Conservation (phyloP, 2,113 vertebrate species). For the Agapornis roseicollis region DNA sequence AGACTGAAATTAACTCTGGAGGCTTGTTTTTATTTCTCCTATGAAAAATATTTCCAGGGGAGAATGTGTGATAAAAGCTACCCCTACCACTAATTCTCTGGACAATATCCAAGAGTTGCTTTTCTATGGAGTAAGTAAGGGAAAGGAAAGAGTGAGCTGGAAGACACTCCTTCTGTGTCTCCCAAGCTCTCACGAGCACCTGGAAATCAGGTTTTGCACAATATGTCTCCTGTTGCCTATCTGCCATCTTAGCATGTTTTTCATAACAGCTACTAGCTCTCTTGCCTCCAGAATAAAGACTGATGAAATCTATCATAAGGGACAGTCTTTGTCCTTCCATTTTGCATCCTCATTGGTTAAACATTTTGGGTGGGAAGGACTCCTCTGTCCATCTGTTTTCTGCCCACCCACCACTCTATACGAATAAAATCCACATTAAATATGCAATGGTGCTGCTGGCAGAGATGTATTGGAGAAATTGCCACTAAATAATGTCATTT, state of each 20-base stretch:
- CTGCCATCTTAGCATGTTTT: background rate
- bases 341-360: background rate
- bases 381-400: background rate
- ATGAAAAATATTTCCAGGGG: background rate
- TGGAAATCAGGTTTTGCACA: background rate
- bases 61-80: rapidly evolving
- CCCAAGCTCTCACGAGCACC: background rate
- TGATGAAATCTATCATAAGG: background rate
- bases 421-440: background rate
- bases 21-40: background rate
- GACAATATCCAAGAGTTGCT: background rate
- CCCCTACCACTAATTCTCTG: background rate
- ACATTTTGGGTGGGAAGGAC: background rate
- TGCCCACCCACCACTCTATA: background rate
- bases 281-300: background rate
- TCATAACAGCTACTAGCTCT: background rate
- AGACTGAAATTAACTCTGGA: background rate
- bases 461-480: background rate
- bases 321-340: background rate
- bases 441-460: background rate
- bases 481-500: background rate
- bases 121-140: background rate
- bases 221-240: background rate
- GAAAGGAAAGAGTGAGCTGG: background rate
- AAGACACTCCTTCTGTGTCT: background rate